Base-by-base conservation (phyloP, 2,888 invertebrate genomes). In the Cryptosula pallasiana region DNA sequence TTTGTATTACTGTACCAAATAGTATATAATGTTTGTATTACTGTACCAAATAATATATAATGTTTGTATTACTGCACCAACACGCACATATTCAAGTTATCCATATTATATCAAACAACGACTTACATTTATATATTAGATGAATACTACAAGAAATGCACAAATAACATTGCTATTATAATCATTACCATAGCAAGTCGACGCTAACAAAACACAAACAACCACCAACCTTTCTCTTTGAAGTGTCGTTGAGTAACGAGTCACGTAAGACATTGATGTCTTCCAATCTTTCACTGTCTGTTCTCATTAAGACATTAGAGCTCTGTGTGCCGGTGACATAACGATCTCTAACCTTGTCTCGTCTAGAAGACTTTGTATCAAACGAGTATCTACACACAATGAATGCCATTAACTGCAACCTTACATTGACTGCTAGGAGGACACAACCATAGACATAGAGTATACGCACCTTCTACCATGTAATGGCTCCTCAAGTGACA, bases 401-500 rank as follows among this genome's bases (percentile, higher is more conserved):
- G n/a, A n/a, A n/a, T n/a, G n/a, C n/a, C n/a, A n/a, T n/a, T n/a
- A n/a, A n/a, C n/a, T n/a, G n/a, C n/a, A n/a, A n/a, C n/a, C n/a
- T n/a, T n/a, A n/a, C n/a, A n/a, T n/a, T n/a, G n/a, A n/a, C n/a
- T n/a, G n/a, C n/a, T n/a, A n/a, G n/a, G n/a, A n/a, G n/a, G n/a
- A n/a, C n/a, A n/a, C n/a, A n/a, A n/a, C n/a, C n/a, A n/a, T n/a
- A n/a, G n/a, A n/a, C n/a, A n/a, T n/a, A n/a, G 9, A n/a, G 23
- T 5, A 55, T 32, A 63, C 32, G 25, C 13, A 63, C 63, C 63
- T 27, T 63, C 63, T 27, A 32, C 63, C 63, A 13, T 27, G n/a
- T 16, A 63, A 32, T 25, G 63, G 63, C 32, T 63, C 63, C 32
- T 63, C 63, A 13, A 63, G 63, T 34, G 63, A 63, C 63, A 63